These are phyloP conservation scores for Gnatocerus cornutus DNA, from an alignment of 2,888 invertebrate genomes.

Conservation along the genomic window DNA sequence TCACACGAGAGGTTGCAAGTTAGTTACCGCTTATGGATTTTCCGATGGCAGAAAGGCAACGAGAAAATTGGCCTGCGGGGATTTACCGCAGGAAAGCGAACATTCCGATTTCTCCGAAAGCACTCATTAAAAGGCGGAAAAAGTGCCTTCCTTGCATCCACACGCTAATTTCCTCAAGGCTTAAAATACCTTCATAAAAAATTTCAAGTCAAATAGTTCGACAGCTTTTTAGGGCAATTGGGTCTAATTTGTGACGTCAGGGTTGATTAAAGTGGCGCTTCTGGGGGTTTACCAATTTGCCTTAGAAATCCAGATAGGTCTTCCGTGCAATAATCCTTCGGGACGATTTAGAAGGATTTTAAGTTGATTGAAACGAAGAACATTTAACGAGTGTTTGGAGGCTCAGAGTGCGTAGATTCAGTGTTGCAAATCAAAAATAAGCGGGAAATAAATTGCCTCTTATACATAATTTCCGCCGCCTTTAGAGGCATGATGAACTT, in stretches of 20 bases:
- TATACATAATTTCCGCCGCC: slow-evolving; percentile 38
- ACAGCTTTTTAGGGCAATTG: not conserved
- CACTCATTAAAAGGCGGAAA: slow-evolving; percentile 32
- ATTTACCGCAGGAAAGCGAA: slow-evolving; percentile 32
- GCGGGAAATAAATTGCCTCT: slow-evolving; percentile 31
- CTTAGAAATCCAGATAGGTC: slow-evolving; percentile 15
- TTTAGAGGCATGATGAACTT: slow-evolving; percentile 25
- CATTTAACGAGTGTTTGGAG: not conserved
- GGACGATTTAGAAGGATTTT: slow-evolving; percentile 20
- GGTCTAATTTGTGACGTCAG: slow-evolving; percentile 6
- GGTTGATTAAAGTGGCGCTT: slow-evolving; percentile 19
- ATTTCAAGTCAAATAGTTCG: not conserved
- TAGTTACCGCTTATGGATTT: slow-evolving; percentile 38
- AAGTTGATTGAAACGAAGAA: slow-evolving; percentile 28
- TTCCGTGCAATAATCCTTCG: slow-evolving; percentile 11
- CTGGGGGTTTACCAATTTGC: slow-evolving; percentile 20
- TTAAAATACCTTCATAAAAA: not conserved
- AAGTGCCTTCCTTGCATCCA: slow-evolving; percentile 15
- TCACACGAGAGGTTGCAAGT: slow-evolving; percentile 28
- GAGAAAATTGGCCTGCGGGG: slow-evolving; percentile 36
- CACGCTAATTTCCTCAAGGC: slow-evolving; percentile 9
- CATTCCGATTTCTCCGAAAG: slow-evolving; percentile 20
- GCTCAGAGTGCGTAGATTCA: not conserved
- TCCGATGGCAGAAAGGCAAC: slow-evolving; percentile 34
- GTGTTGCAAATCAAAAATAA: slow-evolving; percentile 19